Evolutionary conservation across 2,797 vertebrate species (phyloP).

Genomic region (Numenius phaeopus): DNA sequence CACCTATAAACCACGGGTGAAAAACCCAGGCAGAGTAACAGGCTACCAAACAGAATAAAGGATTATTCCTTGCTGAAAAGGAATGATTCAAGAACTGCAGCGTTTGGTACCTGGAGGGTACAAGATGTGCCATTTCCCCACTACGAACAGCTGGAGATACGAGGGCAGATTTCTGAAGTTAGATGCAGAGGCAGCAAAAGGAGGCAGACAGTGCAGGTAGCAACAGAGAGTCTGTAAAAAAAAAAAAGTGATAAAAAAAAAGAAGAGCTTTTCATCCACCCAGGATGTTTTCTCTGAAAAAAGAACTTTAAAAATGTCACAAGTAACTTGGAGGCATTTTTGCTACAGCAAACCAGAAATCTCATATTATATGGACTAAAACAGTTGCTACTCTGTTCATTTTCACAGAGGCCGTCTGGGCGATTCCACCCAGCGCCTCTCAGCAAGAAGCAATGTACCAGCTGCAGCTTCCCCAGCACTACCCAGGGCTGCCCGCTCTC

Average conservation of each 20-base stretch:
- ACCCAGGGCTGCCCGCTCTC: background rate
- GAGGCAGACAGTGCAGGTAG: background rate
- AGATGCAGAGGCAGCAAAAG: background rate
- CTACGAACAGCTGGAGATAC: background rate
- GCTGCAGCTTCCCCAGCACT: background rate
- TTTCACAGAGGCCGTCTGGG: background rate
- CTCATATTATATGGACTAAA: background rate
- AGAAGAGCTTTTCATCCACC: background rate
- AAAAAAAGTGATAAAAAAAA: background rate
- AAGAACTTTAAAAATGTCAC: background rate
- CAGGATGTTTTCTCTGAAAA: background rate
- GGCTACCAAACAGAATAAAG: background rate
- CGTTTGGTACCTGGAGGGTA: background rate
- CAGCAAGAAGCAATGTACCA: background rate
- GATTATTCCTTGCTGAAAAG: background rate
- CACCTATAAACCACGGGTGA: background rate
- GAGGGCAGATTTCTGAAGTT: background rate
- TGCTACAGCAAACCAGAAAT: background rate
- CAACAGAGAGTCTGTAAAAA: background rate
- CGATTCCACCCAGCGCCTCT: background rate
- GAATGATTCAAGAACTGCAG: background rate
- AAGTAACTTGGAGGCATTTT: background rate
- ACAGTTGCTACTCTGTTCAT: background rate
- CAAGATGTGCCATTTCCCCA: background rate
- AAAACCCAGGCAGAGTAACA: background rate